A percentile compares a stretch with the other conserved stretches of the same genome.
These are phyloP conservation scores for Brachionus angularis DNA, from an alignment of 1,140 invertebrate genomes.

Conservation along the genomic window DNA sequence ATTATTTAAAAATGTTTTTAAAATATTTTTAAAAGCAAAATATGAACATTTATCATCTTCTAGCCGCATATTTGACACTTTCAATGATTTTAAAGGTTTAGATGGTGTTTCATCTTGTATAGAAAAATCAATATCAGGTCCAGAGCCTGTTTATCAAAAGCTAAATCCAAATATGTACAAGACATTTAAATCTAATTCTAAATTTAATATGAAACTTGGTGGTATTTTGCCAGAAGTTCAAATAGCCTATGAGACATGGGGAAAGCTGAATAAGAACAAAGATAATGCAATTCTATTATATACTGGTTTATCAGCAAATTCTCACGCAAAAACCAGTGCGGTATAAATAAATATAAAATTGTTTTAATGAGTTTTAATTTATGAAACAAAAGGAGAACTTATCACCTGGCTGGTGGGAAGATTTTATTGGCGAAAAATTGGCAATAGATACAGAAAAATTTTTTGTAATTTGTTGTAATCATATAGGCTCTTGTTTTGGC, in stretches of 20 bases:
- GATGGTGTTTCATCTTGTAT: not conserved
- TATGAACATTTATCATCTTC: too few relatives aligned
- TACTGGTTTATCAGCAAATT: conserved; percentile 56
- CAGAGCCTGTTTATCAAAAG: conserved; percentile 23
- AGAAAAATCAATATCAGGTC: not conserved
- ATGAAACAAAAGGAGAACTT: conserved; percentile 48
- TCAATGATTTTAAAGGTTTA: conserved; percentile 13
- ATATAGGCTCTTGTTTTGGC: conserved; percentile 58
- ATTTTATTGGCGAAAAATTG: conserved; percentile 57
- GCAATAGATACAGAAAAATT: conserved; percentile 57
- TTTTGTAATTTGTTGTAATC: conserved; percentile 58
- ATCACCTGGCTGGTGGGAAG: conserved; percentile 58
- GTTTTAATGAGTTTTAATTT: not conserved
- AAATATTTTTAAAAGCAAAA: too few relatives aligned
- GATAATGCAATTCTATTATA: conserved; percentile 56
- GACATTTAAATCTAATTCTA: not conserved
- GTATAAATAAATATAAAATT: conserved; percentile 41
- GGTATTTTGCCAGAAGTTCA: conserved; percentile 51
- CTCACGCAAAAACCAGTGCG: conserved; percentile 56
- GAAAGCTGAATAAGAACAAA: conserved; percentile 53
- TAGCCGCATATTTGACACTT: not conserved
- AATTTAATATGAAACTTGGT: conserved; percentile 44
- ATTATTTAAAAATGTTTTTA: not conserved
- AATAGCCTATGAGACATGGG: conserved; percentile 59
- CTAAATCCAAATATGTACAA: conserved; percentile 21